Evolutionary conservation across 2,797 vertebrate species (phyloP).

Genomic region (Alosa sapidissima): DNA sequence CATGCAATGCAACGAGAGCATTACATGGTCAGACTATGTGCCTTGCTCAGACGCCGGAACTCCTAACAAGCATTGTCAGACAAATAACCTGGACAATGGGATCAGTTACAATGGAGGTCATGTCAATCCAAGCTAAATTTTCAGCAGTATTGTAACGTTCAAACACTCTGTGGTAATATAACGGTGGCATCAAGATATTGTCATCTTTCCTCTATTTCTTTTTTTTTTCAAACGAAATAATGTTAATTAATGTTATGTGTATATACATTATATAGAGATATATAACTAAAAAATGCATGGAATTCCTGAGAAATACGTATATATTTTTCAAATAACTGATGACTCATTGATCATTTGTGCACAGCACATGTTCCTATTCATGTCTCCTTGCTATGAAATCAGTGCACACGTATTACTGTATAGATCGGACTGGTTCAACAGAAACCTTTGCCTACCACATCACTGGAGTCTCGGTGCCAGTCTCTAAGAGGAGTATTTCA

Average conservation of each 20-base stretch:
- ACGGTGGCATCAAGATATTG: conserved; percentile 33
- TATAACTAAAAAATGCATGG: conserved; percentile 50
- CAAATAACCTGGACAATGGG: conserved; percentile 37
- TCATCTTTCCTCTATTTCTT: conserved; percentile 18
- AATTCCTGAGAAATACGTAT: conserved; percentile 52
- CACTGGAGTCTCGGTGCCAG: neutral
- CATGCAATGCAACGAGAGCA: conserved; percentile 68
- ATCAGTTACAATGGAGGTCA: conserved; percentile 44
- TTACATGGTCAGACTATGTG: conserved; percentile 81
- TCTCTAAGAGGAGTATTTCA: neutral
- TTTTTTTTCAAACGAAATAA: neutral
- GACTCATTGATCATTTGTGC: conserved; percentile 36
- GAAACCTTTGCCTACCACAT: neutral
- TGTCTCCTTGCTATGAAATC: no score
- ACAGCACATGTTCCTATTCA: conserved; percentile 36
- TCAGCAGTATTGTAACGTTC: conserved; percentile 47
- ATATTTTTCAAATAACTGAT: conserved; percentile 42
- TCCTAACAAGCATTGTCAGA: conserved; percentile 59
- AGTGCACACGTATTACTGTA: neutral
- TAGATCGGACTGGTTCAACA: neutral
- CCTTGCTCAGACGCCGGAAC: conserved; percentile 76
- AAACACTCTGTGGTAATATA: conserved; percentile 42
- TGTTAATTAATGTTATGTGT: conserved; percentile 37
- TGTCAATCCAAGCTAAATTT: conserved; percentile 37
- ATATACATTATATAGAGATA: conserved; percentile 26